Evolutionary conservation across 2,113 vertebrate species (phyloP).

Genomic region (Ovis canadensis): DNA sequence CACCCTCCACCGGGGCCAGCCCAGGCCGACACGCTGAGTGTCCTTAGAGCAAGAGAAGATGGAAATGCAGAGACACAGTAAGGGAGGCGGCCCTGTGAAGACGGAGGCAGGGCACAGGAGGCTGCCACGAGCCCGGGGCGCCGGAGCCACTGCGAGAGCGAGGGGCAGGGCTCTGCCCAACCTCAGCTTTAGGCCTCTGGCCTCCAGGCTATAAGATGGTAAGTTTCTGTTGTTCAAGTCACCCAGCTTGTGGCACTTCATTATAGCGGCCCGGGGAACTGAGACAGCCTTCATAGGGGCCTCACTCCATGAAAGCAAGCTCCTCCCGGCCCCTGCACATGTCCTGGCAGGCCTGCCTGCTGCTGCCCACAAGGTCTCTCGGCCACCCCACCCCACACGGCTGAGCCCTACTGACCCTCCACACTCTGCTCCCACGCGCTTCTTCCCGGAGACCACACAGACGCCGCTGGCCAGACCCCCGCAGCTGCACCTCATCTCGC

Average conservation of each 20-base stretch:
- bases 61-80: accelerated
- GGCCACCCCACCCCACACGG: accelerated
- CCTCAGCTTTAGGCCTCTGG: neutral
- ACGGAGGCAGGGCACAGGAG: accelerated
- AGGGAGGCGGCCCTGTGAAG: neutral
- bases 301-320: accelerated
- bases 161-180: neutral
- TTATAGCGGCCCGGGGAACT: neutral
- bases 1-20: accelerated
- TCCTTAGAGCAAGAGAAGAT: neutral
- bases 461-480: accelerated
- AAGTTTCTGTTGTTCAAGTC: accelerated
- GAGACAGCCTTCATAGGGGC: accelerated
- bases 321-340: accelerated
- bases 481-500: accelerated
- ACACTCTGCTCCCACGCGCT: accelerated
- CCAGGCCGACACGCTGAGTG: accelerated
- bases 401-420: too few species aligned
- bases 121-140: accelerated
- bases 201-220: neutral
- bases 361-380: accelerated
- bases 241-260: neutral
- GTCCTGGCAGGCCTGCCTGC: too few species aligned
- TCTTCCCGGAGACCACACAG: neutral
- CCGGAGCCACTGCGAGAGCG: neutral